Evolutionary conservation across 2,888 invertebrate species (phyloP).

Genomic region (Gryllus longicercus): DNA sequence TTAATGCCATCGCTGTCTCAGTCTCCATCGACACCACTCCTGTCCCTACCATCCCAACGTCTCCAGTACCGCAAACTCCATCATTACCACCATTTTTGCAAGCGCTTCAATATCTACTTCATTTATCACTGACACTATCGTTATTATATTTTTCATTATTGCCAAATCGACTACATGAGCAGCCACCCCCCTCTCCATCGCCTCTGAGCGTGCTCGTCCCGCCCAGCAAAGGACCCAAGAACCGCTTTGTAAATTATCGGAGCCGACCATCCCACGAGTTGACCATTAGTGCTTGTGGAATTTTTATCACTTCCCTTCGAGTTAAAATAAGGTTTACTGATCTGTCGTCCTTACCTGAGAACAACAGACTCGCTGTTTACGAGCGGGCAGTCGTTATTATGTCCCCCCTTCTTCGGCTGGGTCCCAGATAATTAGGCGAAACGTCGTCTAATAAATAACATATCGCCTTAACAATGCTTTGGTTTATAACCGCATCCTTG

Average conservation of each 20-base stretch:
- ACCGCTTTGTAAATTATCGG: slow-evolving; percentile 5
- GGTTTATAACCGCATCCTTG: slow-evolving; percentile 1
- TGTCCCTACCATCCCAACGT: no score
- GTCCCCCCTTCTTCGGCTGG: not conserved
- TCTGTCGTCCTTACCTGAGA: not conserved
- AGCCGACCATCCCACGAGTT: not conserved
- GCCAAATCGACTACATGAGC: no score
- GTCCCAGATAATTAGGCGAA: not conserved
- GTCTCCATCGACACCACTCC: no score
- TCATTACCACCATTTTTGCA: no score
- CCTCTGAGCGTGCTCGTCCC: not conserved
- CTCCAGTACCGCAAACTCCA: no score
- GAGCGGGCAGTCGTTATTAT: not conserved
- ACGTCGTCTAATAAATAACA: not conserved
- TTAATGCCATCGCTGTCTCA: no score
- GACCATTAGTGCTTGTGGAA: not conserved
- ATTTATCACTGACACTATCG: no score
- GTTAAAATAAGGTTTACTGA: slow-evolving; percentile 11
- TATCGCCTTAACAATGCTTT: slow-evolving; percentile 8
- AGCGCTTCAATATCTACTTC: no score
- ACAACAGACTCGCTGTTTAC: not conserved
- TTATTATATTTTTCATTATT: no score
- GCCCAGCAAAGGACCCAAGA: not conserved
- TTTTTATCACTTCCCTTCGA: not conserved
- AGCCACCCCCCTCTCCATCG: not conserved